Evolutionary conservation across 2,797 vertebrate genomes (phyloP).

Genomic region (Gorsachius magnificus): DNA sequence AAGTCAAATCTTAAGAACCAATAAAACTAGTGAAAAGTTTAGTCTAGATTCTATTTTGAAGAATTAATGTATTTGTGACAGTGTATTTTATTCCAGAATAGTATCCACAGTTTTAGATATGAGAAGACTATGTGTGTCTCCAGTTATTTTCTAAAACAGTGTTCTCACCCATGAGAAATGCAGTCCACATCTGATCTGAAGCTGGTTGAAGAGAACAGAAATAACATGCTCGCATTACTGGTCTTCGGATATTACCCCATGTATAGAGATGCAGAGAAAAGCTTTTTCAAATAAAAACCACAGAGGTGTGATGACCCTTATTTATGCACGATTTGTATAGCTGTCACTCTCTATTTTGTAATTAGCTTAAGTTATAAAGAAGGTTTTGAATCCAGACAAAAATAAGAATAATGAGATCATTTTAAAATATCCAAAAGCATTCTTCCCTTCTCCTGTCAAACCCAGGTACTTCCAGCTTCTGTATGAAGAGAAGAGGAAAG

Average conservation of each 20-base stretch:
- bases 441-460: background rate
- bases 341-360: background rate
- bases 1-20: background rate
- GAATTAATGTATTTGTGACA: background rate
- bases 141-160: background rate
- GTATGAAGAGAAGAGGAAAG: background rate
- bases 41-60: background rate
- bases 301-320: background rate
- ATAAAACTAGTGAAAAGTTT: background rate
- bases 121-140: background rate
- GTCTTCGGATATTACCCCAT: background rate
- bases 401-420: background rate
- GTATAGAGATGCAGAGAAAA: background rate
- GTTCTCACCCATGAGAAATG: background rate
- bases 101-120: background rate
- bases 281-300: background rate
- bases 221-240: background rate
- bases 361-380: background rate
- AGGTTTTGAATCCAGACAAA: background rate
- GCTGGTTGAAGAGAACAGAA: background rate
- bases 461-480: background rate
- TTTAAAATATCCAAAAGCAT: background rate
- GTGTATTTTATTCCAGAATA: background rate
- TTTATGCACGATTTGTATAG: background rate
- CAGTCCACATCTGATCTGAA: background rate